phyloP scores from a whole-genome alignment of 2,888 invertebrate species.

The Bugula neritina region DNA sequence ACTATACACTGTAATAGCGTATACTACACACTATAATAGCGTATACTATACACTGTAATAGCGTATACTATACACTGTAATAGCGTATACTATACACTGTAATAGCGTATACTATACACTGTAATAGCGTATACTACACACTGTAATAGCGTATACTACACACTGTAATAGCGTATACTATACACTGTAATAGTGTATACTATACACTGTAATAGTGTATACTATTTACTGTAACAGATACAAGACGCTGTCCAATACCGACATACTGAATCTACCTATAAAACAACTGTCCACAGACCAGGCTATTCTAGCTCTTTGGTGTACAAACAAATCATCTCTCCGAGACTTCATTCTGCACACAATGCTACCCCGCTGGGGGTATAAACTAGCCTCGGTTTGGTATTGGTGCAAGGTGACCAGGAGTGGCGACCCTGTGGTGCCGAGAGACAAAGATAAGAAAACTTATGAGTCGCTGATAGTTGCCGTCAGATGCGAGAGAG shows the following conservation, averaged over 20 bases:
- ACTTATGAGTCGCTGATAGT: conserved; percentile 78
- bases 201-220: too few species aligned
- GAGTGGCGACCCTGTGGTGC: conserved; percentile 64
- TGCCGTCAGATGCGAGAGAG: conserved; percentile 47
- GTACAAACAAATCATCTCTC: conserved; percentile 76
- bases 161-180: too few species aligned
- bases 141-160: too few species aligned
- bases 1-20: too few species aligned
- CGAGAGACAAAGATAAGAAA: conserved; percentile 67
- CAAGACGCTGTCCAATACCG: conserved; percentile 70
- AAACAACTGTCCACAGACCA: conserved; percentile 57
- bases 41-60: too few species aligned
- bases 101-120: too few species aligned
- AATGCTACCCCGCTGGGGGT: conserved; percentile 73
- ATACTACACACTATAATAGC: too few species aligned
- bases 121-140: too few species aligned
- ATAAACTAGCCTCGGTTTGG: conserved; percentile 68
- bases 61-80: too few species aligned
- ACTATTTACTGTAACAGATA: too few species aligned
- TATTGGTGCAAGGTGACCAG: conserved; percentile 81
- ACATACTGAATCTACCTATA: conserved; percentile 65
- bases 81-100: too few species aligned
- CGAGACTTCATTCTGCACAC: conserved; percentile 62
- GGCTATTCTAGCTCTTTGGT: conserved; percentile 79
- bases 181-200: too few species aligned